Conservation (phyloP, 2,113 vertebrate genomes). For the Dromiciops gliroides region DNA sequence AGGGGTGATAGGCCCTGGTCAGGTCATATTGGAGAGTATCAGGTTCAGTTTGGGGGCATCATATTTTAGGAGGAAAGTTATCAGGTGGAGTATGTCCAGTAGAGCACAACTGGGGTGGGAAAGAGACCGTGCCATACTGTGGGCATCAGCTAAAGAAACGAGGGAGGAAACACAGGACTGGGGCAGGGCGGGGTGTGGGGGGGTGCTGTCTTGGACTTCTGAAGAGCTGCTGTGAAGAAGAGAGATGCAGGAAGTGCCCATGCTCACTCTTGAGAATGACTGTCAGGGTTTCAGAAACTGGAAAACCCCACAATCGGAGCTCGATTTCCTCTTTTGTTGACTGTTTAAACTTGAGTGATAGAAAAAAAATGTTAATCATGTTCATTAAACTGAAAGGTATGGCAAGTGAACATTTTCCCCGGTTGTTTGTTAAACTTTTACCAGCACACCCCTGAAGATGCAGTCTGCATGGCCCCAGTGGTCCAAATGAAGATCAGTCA, state of each 20-base stretch:
- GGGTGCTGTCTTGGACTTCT: not conserved
- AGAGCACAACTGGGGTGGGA: not conserved
- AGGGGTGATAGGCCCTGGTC: not conserved
- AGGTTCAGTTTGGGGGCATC: not conserved
- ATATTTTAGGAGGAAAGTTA: not conserved
- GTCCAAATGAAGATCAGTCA: not conserved
- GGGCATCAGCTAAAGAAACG: not conserved
- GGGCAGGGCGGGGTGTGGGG: no score
- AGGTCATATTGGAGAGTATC: not conserved
- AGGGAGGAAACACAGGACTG: not conserved
- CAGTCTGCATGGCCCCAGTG: not conserved
- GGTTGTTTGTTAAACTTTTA: not conserved
- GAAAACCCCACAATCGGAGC: not conserved
- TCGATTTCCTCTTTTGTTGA: not conserved
- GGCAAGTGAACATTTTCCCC: not conserved
- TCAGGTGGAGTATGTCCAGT: not conserved
- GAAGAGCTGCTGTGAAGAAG: not conserved
- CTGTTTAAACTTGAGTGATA: not conserved
- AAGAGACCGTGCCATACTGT: not conserved
- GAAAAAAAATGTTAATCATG: not conserved
- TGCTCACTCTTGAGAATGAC: not conserved
- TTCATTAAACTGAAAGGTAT: not conserved
- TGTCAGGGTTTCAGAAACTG: not conserved
- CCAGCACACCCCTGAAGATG: not conserved
- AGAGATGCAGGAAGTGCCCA: not conserved